Evolutionary conservation across 2,888 invertebrate genomes (phyloP).

Genomic region (Drosophila macrothrix): DNA sequence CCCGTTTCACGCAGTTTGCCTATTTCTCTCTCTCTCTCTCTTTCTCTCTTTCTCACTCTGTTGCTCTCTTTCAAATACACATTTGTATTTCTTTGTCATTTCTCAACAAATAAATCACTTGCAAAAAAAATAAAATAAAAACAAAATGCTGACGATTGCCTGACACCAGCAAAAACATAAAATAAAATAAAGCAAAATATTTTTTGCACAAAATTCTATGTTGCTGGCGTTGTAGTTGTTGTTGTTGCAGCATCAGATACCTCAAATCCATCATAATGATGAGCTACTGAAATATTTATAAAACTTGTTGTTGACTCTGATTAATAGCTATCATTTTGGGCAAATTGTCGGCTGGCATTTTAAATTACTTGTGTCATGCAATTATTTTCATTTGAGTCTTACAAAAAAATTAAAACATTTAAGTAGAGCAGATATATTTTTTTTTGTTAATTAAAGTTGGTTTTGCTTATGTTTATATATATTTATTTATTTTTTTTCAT

Average conservation of each 20-base stretch:
- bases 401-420: neutral
- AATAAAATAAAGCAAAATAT: neutral
- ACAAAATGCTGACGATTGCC: conserved; percentile 37
- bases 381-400: neutral
- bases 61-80: neutral
- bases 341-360: conserved; percentile 13
- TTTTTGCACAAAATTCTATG: neutral
- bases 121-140: neutral
- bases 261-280: conserved; percentile 45
- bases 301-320: conserved; percentile 28
- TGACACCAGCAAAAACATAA: conserved; percentile 17
- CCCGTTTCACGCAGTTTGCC: conserved; percentile 33
- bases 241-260: conserved; percentile 21
- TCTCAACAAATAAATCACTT: conserved; percentile 46
- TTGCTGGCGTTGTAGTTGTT: neutral
- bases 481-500: neutral
- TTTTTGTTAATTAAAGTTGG: neutral
- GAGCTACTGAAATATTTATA: conserved; percentile 44
- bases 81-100: conserved; percentile 17
- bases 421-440: neutral
- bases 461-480: neutral
- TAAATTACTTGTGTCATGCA: neutral
- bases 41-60: neutral
- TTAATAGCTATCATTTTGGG: conserved; percentile 35
- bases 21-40: neutral